Conservation (phyloP, 2,888 invertebrate species). For the Microctonus hyperodae region DNA sequence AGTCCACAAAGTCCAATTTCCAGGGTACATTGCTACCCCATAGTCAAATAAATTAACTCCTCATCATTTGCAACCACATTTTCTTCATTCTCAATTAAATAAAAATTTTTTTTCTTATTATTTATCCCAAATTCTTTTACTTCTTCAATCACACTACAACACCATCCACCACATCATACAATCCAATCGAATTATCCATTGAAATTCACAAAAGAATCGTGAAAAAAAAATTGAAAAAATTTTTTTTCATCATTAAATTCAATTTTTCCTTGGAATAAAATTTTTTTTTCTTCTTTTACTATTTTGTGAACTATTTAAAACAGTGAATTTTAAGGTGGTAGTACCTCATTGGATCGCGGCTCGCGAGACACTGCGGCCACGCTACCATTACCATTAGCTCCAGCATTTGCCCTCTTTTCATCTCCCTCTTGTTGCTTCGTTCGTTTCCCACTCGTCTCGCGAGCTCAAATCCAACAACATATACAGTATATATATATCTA, state of each 20-base stretch:
- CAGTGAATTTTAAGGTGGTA: conserved; percentile 17
- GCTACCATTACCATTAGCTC: conserved; percentile 60
- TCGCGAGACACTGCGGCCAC: conserved; percentile 58
- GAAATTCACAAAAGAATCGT: not conserved
- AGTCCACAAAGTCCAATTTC: conserved; percentile 49
- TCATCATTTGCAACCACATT: conserved; percentile 30
- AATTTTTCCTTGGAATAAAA: not conserved
- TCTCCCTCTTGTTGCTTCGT: conserved; percentile 43
- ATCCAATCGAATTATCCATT: not conserved
- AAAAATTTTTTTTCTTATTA: not conserved
- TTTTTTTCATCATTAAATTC: not conserved
- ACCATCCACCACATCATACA: conserved; percentile 8
- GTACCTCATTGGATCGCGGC: conserved; percentile 56
- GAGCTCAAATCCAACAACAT: not conserved
- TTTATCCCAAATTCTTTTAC: not conserved
- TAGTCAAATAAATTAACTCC: conserved; percentile 46
- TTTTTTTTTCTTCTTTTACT: not conserved
- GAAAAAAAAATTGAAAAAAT: not conserved
- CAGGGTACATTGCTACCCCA: conserved; percentile 58
- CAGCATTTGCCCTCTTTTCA: conserved; percentile 49
- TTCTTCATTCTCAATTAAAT: conserved; percentile 31
- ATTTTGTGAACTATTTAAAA: not conserved
- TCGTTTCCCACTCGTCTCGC: conserved; percentile 36
- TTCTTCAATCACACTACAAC: conserved; percentile 8
- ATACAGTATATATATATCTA: not conserved